A percentile compares a stretch with the other conserved stretches of the same genome.
phyloP scores from a whole-genome alignment of 2,113 vertebrate genomes.

The Regulus satrapa region DNA sequence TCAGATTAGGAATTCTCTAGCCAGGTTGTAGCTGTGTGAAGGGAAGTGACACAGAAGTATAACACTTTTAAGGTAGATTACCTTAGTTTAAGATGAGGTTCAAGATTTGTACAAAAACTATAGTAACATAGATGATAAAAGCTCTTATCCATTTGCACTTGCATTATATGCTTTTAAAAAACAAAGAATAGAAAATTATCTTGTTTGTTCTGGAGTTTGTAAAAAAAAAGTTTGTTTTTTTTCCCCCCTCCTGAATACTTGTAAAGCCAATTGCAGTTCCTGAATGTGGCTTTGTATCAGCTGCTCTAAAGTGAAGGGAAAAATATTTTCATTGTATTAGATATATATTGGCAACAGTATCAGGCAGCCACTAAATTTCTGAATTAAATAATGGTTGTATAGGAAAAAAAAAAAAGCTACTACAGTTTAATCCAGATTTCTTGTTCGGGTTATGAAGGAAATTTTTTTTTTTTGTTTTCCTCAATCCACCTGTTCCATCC shows the following conservation, averaged over 20 bases:
- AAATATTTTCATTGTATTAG: background rate
- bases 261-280: background rate
- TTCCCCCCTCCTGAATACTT: rapidly evolving
- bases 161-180: background rate
- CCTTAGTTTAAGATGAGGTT: background rate
- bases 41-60: background rate
- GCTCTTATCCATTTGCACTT: background rate
- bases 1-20: background rate
- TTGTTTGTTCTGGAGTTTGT: background rate
- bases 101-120: background rate
- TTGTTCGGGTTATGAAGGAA: background rate
- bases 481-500: too few relatives aligned
- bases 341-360: background rate
- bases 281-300: background rate
- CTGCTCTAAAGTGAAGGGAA: background rate
- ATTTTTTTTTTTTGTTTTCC: background rate
- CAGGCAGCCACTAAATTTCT: background rate
- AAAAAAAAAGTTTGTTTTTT: background rate
- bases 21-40: background rate
- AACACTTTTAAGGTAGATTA: background rate
- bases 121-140: background rate
- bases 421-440: background rate
- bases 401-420: background rate
- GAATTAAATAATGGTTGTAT: background rate
- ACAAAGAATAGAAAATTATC: background rate